These are phyloP conservation scores for Cossypha niveicapilla DNA, from an alignment of 2,797 vertebrate species.

Conservation along the genomic window DNA sequence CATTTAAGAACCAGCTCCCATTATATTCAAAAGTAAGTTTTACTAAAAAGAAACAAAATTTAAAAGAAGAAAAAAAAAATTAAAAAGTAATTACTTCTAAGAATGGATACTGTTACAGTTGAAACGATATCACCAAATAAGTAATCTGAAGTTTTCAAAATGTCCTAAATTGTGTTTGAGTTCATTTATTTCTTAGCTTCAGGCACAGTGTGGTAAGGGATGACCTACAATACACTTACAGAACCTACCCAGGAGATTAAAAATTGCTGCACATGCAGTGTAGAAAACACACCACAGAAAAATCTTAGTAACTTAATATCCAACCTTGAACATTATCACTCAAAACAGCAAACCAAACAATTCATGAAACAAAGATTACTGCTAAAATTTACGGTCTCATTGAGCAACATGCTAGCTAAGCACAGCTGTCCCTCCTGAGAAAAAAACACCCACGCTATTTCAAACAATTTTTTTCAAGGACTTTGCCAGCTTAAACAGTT, in stretches of 20 bases:
- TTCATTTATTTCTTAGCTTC: neutral
- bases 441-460: constrained; percentile 5
- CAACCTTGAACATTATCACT: neutral
- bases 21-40: neutral
- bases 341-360: neutral
- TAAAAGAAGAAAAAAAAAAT: too few relatives aligned
- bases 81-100: neutral
- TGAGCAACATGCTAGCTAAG: neutral
- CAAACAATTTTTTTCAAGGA: constrained; percentile 1
- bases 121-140: neutral
- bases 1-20: neutral
- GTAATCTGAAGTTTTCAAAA: neutral
- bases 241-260: neutral
- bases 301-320: neutral
- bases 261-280: neutral
- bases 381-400: neutral
- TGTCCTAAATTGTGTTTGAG: neutral
- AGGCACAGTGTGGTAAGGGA: neutral
- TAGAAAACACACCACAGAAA: neutral
- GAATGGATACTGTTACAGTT: neutral
- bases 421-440: neutral
- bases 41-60: neutral
- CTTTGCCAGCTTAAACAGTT: neutral
- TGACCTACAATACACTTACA: neutral
- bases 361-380: neutral